Base-by-base conservation (phyloP, 2,113 vertebrate species). In the Sisor rabdophorus region DNA sequence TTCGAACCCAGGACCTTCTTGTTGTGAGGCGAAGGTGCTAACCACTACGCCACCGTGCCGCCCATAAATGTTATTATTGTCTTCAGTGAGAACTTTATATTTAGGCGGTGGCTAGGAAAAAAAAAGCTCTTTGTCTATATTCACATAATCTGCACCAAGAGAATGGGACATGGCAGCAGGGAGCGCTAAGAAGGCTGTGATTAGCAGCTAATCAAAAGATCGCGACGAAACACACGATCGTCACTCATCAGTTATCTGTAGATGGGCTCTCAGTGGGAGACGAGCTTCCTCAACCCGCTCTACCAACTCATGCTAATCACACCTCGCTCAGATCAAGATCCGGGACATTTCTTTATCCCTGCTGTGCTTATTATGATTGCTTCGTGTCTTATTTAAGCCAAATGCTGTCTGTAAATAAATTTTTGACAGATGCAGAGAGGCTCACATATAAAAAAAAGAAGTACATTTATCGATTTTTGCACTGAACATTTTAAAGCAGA, bases 151-250 rank as follows among this genome's bases (percentile, higher is more conserved):
- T 40, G 12, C 52, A 48, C 26, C 8, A 3, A 63, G 73, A 17
- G 61, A 55, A 22, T 22, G 10, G 52, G 26, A 28, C 2, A 55
- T 54, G 15, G 24, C 72, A 17, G 58, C 48, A 8, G 47, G 8
- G 2, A 22, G 47, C 71, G 7, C 48, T 48, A 0, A 7, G 53
- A 52, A 68, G 63, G 11, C 9, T 13, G 53, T 58, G 64, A 68
- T 76, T 76, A 76, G 74, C 63, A 4, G 63, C 24, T 76, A 56
- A 76, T 76, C 53, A n/a, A 68, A 68, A 56, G 22, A 75, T 32
- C 3, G 48, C 58, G 26, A 68, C 20, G 50, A 69, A 69, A 24
- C 65, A 52, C 30, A 28, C 48, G 9, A 10, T 64, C 20, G 10
- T 65, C 54, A 30, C 20, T 2, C 17, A 5, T 61, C 28, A 53